Evolutionary conservation across 2,888 invertebrate species (phyloP).

Genomic region (Nymphalis c-album): DNA sequence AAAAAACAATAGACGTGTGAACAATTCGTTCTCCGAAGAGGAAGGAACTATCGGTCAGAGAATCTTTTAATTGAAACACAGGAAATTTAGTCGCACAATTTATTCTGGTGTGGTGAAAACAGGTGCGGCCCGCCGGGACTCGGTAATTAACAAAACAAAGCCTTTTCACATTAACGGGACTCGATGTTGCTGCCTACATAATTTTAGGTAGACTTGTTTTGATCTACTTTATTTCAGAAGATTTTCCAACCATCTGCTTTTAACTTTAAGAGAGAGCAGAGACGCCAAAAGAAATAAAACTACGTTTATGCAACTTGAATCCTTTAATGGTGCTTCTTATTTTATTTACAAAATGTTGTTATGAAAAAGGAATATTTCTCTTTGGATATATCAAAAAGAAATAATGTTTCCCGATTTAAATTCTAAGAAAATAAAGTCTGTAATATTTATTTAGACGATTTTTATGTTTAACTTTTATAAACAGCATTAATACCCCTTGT

Average conservation of each 20-base stretch:
- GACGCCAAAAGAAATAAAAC: not conserved
- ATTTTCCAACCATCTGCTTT: slow-evolving; percentile 19
- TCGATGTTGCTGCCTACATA: slow-evolving; percentile 57
- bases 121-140: slow-evolving; percentile 62
- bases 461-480: no score
- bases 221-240: slow-evolving; percentile 21
- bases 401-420: no score
- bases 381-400: no score
- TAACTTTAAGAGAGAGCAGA: slow-evolving; percentile 17
- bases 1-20: slow-evolving; percentile 20
- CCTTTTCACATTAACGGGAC: slow-evolving; percentile 66
- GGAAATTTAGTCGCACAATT: slow-evolving; percentile 65
- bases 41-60: slow-evolving; percentile 27
- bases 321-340: not conserved
- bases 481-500: no score
- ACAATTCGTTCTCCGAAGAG: slow-evolving; percentile 16
- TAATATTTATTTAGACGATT: no score
- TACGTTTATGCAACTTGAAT: not conserved
- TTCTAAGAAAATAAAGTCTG: no score
- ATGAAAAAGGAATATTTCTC: no score
- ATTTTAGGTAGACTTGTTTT: slow-evolving; percentile 26
- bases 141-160: slow-evolving; percentile 76
- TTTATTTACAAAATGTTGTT: no score
- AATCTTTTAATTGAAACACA: slow-evolving; percentile 66
- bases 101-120: slow-evolving; percentile 66